Conservation (phyloP, 2,797 vertebrate genomes). For the Phoeniculus purpureus region DNA sequence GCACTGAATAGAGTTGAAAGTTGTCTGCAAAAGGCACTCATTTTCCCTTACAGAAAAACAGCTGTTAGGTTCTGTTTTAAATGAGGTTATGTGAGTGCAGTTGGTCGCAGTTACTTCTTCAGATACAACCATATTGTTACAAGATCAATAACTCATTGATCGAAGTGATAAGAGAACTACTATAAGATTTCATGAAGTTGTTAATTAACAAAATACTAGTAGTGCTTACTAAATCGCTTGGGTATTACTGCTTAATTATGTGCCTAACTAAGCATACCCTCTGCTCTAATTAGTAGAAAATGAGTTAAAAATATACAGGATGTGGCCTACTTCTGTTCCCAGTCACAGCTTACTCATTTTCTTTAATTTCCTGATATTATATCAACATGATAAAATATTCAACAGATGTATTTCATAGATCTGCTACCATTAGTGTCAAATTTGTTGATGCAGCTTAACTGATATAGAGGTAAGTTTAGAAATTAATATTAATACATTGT, state of each 20-base stretch:
- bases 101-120: not conserved
- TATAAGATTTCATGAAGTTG: not conserved
- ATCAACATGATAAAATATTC: constrained; percentile 57
- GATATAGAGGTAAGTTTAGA: constrained; percentile 19
- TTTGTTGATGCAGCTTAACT: constrained; percentile 26
- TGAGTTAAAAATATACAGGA: constrained; percentile 57
- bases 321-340: constrained; percentile 34
- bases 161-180: not conserved
- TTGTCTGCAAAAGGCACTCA: not conserved
- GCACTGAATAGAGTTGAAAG: not conserved
- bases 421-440: constrained; percentile 28
- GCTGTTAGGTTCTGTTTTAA: not conserved
- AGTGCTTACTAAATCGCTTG: constrained; percentile 42
- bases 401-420: constrained; percentile 18
- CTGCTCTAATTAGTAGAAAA: constrained; percentile 54
- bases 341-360: constrained; percentile 21
- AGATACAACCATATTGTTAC: not conserved
- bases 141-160: constrained; percentile 45
- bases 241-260: constrained; percentile 58
- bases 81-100: not conserved
- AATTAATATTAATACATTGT: constrained; percentile 46
- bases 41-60: not conserved
- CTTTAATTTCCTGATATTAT: constrained; percentile 53
- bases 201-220: constrained; percentile 53
- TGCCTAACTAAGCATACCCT: constrained; percentile 50